Percentiles rank a stretch among this genome's conserved stretches.
Evolutionary conservation across 2,113 vertebrate genomes (phyloP).

Genomic region (Perca fluviatilis): DNA sequence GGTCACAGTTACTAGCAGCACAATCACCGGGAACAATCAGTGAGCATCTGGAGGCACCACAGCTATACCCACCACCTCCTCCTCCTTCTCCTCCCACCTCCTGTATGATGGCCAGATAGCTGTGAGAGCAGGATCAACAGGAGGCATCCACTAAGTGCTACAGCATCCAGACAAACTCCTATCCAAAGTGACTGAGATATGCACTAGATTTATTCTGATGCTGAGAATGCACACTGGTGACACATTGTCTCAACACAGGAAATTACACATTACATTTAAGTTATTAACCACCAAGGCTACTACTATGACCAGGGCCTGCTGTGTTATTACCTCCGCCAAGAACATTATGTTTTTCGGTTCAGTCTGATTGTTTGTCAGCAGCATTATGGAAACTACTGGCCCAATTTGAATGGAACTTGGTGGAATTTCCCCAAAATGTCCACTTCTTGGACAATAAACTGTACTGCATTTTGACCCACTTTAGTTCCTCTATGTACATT

Average conservation of each 20-base stretch:
- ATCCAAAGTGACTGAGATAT: slow-evolving; percentile 5
- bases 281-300: slow-evolving; percentile 8
- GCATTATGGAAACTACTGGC: too few relatives aligned
- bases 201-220: neutral
- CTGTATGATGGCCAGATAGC: slow-evolving; percentile 30
- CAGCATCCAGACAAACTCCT: neutral
- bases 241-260: slow-evolving; percentile 6
- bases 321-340: neutral
- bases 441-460: too few relatives aligned
- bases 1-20: slow-evolving; percentile 56
- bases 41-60: slow-evolving; percentile 70
- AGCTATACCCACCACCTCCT: slow-evolving; percentile 7
- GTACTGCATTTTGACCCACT: too few relatives aligned
- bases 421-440: too few relatives aligned
- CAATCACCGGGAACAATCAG: slow-evolving; percentile 71
- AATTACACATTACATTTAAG: slow-evolving; percentile 8
- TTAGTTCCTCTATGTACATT: too few relatives aligned
- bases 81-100: slow-evolving; percentile 23
- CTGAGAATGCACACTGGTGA: neutral
- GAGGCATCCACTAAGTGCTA: neutral
- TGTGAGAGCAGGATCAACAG: slow-evolving; percentile 44
- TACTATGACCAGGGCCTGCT: neutral
- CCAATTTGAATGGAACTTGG: too few relatives aligned
- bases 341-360: too few relatives aligned
- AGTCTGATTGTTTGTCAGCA: too few relatives aligned